Evolutionary conservation across 92 coral and sea anemone species (phyloP), one percentile per base, ranked within the genome.

Genomic region (Muricea muricata): DNA sequence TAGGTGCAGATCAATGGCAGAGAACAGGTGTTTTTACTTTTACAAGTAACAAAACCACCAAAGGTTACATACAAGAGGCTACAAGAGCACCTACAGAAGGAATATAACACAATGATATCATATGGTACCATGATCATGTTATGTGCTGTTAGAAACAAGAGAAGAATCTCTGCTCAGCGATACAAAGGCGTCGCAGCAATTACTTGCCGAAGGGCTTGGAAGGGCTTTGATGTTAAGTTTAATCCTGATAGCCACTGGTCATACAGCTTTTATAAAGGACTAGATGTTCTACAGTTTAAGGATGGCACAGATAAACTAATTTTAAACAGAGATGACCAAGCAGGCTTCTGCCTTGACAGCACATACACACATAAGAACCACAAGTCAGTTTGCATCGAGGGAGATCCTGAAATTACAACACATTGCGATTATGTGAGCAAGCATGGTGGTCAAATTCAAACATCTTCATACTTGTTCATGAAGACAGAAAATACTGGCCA

Each of bases 221-320:
- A 78, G 30, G 83, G 83, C n/a, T 78, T 78, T 33, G 15, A 58
- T 33, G 47, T 79, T 26, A 79, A 58, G 61, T 79, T 55, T 6
- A 79, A 87, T 39, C 90, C 90, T 18, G 78, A 87, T 35, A 73
- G 88, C 82, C 90, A 63, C 82, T 73, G 88, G 83, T 75, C 88
- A 33, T 57, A 82, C 60, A 12, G 57, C 28, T 73, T 87, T 21
- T 74, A 87, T 75, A 82, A 83, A 17, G 91, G 88, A 3, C 88
- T 87, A 47, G 88, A 87, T 33, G 29, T 17, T 47, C 74, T 75
- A 28, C 88, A 58, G 74, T 37, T 83, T 15, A 37, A 52, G 79
- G 85, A 84, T 65, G 83, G 77, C 0, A 41, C 23, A 30, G 77
- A 74, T 57, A 85, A 85, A 73, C 13, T 87, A 11, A 72, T 68